phyloP scores from a whole-genome alignment of 2,113 vertebrate species.

The Corydoras maculifer region DNA sequence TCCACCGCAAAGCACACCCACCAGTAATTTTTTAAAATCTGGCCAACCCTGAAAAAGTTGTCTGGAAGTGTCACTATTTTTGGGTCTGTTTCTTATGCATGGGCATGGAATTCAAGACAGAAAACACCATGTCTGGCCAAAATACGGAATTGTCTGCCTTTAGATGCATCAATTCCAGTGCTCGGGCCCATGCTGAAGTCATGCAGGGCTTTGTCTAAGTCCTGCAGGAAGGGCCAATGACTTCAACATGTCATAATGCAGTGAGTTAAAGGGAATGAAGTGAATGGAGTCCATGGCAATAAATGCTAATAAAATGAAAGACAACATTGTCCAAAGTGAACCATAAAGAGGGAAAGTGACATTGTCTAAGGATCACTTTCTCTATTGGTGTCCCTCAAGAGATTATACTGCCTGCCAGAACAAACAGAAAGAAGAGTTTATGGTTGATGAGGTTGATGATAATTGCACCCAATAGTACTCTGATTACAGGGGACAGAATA shows the following conservation, averaged over 20 bases:
- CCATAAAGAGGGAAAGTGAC: slow-evolving; percentile 36
- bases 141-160: slow-evolving; percentile 12
- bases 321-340: slow-evolving; percentile 21
- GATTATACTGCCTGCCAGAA: slow-evolving; percentile 43
- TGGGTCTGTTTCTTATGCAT: slow-evolving; percentile 27
- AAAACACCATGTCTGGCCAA: slow-evolving; percentile 22
- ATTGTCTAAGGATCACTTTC: slow-evolving; percentile 36
- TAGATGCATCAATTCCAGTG: background rate
- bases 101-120: slow-evolving; percentile 31
- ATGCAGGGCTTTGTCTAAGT: background rate
- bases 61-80: slow-evolving; percentile 40
- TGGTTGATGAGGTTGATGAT: slow-evolving; percentile 48
- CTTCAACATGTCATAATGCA: too few species aligned
- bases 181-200: slow-evolving; percentile 12
- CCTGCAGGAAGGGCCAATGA: background rate
- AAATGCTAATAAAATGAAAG: slow-evolving; percentile 3
- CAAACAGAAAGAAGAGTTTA: slow-evolving; percentile 35
- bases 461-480: slow-evolving; percentile 39
- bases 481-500: slow-evolving; percentile 47
- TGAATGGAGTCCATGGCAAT: slow-evolving; percentile 41
- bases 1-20: slow-evolving; percentile 27
- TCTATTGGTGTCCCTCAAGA: slow-evolving; percentile 41
- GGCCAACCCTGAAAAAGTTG: slow-evolving; percentile 36
- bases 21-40: slow-evolving; percentile 33
- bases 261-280: too few species aligned